Percentiles rank a stretch among this genome's conserved stretches.
These are phyloP conservation scores for Lepidocyrtinus sp. DNA, from an alignment of 2,888 invertebrate genomes.

Conservation along the genomic window DNA sequence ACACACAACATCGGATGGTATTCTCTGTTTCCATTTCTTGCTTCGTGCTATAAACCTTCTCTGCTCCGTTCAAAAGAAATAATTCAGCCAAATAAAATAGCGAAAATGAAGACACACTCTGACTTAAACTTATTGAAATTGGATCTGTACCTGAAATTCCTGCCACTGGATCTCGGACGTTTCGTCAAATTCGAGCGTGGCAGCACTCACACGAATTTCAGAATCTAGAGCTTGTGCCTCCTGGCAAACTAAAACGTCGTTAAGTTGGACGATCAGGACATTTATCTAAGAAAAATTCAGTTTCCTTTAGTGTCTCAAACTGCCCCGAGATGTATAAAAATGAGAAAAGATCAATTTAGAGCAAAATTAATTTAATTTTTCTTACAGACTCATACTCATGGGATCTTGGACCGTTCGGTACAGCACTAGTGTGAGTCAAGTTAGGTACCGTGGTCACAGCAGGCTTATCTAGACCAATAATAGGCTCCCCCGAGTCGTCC, in stretches of 20 bases:
- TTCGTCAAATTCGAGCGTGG: conserved; percentile 84
- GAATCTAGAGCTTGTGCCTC: conserved; percentile 81
- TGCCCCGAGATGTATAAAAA: no score
- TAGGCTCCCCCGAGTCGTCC: conserved; percentile 33
- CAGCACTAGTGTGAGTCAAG: neutral
- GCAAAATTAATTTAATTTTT: no score
- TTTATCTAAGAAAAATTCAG: conserved; percentile 75
- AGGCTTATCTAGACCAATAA: neutral
- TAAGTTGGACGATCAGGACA: conserved; percentile 80
- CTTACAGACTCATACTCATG: conserved; percentile 47
- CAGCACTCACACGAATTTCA: conserved; percentile 80
- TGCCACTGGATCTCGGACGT: conserved; percentile 93
- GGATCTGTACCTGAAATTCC: conserved; percentile 95
- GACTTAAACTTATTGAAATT: no score
- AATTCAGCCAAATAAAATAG: neutral
- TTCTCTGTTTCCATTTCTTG: conserved; percentile 58
- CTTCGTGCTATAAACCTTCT: conserved; percentile 63
- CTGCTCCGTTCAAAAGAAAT: conserved; percentile 49
- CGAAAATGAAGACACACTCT: no score
- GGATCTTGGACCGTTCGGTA: conserved; percentile 41
- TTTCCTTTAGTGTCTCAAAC: no score
- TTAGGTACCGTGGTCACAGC: conserved; percentile 4
- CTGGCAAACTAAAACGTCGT: conserved; percentile 81
- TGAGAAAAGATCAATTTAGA: no score
- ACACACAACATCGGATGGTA: neutral